These are phyloP conservation scores for Archips crataeganus DNA, from an alignment of 2,888 invertebrate genomes.

Conservation along the genomic window DNA sequence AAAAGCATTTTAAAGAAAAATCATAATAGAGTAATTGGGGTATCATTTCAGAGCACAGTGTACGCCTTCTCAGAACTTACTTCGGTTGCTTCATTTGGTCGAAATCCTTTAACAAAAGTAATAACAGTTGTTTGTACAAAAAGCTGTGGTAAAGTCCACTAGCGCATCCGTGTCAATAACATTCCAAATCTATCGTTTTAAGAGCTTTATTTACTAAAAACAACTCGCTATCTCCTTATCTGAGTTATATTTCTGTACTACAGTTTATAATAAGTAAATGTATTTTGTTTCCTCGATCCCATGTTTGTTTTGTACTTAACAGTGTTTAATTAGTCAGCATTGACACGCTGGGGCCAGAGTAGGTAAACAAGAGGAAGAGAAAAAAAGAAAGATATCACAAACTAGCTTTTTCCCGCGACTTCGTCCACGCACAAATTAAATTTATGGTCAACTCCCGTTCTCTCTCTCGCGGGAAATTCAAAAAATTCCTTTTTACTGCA, in stretches of 20 bases:
- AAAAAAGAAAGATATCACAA: neutral
- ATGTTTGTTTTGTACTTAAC: conserved; percentile 82
- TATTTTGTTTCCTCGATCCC: conserved; percentile 59
- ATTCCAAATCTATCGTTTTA: neutral
- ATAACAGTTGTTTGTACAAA: neutral
- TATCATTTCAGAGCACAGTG: too few relatives aligned
- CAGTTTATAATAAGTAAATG: conserved; percentile 54
- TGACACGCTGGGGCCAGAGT: conserved; percentile 60
- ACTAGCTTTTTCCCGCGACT: neutral
- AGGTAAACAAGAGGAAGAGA: conserved; percentile 3
- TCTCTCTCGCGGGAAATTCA: too few relatives aligned
- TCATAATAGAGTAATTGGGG: too few relatives aligned
- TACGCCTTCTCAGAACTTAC: too few relatives aligned
- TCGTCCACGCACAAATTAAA: too few relatives aligned
- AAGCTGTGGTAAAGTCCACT: neutral
- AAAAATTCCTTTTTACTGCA: too few relatives aligned
- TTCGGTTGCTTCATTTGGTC: too few relatives aligned
- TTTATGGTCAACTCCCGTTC: too few relatives aligned
- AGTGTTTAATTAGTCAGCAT: conserved; percentile 70
- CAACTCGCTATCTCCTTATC: conserved; percentile 62
- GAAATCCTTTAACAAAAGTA: too few relatives aligned
- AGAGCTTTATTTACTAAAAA: conserved; percentile 50
- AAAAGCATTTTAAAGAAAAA: too few relatives aligned
- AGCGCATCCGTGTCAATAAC: conserved; percentile 1
- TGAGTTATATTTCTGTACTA: conserved; percentile 75